Evolutionary conservation across 2,888 invertebrate species (phyloP).

Genomic region (Heliconius sara): DNA sequence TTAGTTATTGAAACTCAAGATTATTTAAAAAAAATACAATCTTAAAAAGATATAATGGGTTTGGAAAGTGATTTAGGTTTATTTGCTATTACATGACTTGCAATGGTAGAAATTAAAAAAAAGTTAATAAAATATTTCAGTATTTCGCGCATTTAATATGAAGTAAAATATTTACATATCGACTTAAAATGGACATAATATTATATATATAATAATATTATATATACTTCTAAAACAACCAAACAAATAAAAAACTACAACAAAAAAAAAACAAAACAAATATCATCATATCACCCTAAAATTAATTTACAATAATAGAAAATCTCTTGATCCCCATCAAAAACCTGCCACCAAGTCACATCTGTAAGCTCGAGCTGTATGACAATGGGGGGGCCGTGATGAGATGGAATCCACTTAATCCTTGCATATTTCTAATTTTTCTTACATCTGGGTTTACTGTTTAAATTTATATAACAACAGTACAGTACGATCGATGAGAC

Average conservation of each 20-base stretch:
- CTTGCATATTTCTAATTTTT: conserved; percentile 70
- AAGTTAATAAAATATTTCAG: too few species aligned
- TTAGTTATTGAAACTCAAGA: neutral
- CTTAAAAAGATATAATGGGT: neutral
- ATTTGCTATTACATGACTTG: too few species aligned
- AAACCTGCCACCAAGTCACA: conserved; percentile 56
- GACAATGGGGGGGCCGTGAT: conserved; percentile 61
- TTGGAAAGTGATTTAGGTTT: too few species aligned
- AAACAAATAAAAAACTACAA: neutral
- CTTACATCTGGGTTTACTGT: conserved; percentile 64
- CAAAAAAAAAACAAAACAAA: conserved; percentile 32
- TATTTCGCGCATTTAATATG: too few species aligned
- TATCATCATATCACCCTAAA: conserved; percentile 42
- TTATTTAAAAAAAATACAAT: neutral
- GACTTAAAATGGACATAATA: neutral
- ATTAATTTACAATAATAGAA: conserved; percentile 45
- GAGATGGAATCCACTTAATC: conserved; percentile 67
- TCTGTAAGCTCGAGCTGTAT: conserved; percentile 55
- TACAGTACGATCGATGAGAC: too few species aligned
- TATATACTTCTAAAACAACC: too few species aligned
- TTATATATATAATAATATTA: too few species aligned
- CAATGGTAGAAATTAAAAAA: too few species aligned
- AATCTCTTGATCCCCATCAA: conserved; percentile 57
- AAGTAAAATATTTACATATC: neutral
- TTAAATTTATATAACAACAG: neutral